Base-by-base conservation (phyloP, 2,797 vertebrate genomes). In the Oceanodroma leucorhoa region DNA sequence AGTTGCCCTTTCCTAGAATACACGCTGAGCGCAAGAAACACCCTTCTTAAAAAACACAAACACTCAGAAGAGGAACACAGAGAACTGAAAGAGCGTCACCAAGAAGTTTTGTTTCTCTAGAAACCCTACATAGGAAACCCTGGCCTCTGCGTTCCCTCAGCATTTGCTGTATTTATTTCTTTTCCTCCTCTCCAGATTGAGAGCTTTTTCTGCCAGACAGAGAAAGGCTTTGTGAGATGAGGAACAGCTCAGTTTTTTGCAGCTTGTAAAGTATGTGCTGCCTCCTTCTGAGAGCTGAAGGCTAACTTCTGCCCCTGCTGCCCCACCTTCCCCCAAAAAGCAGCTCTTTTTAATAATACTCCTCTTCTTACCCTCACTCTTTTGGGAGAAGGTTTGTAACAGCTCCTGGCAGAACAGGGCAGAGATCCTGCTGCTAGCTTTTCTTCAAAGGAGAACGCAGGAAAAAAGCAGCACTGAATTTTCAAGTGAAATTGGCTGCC, bases 91-190 rank as follows among this genome's bases (percentile, higher is more conserved):
- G 41, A 93, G 53, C 82, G 91, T 84, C 83, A 96, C 83, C 92
- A 66, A 87, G 79, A 81, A 62, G 66, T 94, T 96, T 85, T 96
- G 83, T 96, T 96, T 94, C 94, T 89, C 90, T 89, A 10, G 55
- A 90, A 95, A 82, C 43, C 36, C 60, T 60, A 9, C 54, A 7
- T 79, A 95, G 86, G 86, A 94, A 95, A 82, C 51, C 54, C 76
- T 84, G 95, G 87, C 86, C 87, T 65, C 43, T 50, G 54, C 3
- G 4, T 64, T 92, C 75, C 38, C 88, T 89, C 70, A 71, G 58
- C 54, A 12, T 87, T 95, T 89, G 73, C 90, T 71, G 36, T 91
- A 94, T 97, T 97, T 97, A 95, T 95, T 97, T 97, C 94, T 95
- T 89, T 95, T 94, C 83, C 92, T 93, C 80, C 48, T 83, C 85